phyloP scores from a whole-genome alignment of 2,113 vertebrate genomes.

The Oreotragus oreotragus region DNA sequence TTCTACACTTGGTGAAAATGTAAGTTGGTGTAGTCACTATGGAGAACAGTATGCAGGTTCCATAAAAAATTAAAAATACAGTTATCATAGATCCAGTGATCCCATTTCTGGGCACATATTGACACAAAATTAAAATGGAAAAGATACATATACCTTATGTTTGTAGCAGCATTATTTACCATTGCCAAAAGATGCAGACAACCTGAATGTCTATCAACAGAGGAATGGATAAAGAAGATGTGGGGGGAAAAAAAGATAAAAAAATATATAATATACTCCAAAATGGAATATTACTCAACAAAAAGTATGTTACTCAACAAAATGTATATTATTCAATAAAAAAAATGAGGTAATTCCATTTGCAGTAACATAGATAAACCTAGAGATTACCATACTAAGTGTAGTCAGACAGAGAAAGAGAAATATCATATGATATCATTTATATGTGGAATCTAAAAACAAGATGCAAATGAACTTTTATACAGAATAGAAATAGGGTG shows the following conservation, averaged over 20 bases:
- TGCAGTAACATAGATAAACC: neutral
- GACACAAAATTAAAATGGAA: neutral
- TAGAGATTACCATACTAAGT: neutral
- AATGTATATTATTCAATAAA: neutral
- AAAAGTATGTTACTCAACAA: neutral
- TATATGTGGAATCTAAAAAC: neutral
- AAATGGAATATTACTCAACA: neutral
- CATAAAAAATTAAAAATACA: neutral
- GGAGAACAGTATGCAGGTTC: neutral
- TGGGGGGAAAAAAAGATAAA: fast-evolving
- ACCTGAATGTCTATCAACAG: neutral
- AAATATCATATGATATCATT: neutral
- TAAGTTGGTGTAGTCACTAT: neutral
- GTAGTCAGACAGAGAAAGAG: neutral
- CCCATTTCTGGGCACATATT: neutral
- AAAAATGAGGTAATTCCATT: neutral
- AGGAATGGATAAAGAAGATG: neutral
- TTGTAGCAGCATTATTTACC: neutral
- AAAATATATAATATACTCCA: neutral
- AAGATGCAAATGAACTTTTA: neutral
- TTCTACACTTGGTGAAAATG: neutral
- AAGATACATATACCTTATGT: neutral
- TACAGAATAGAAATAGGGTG: neutral
- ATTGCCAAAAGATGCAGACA: neutral
- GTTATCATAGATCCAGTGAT: neutral